Percentiles rank a stretch among this genome's conserved stretches.
Evolutionary conservation across 2,113 vertebrate genomes (phyloP).

Genomic region (Kryptolebias marmoratus): DNA sequence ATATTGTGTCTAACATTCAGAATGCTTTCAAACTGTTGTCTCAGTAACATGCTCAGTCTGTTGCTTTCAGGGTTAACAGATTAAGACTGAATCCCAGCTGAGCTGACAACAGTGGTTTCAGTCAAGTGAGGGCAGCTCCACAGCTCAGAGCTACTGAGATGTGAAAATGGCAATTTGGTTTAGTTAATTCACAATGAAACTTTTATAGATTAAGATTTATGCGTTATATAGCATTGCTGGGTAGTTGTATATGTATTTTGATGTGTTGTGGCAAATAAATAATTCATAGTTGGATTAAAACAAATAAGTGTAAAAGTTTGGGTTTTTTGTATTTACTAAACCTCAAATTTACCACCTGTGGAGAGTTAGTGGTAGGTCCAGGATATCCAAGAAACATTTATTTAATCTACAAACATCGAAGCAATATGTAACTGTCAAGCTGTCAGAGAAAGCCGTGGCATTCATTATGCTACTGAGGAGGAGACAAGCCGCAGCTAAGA

Average conservation of each 20-base stretch:
- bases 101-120: slow-evolving; percentile 16
- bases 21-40: not conserved
- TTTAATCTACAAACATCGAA: not conserved
- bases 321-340: not conserved
- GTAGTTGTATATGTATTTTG: not conserved
- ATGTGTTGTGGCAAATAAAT: not conserved
- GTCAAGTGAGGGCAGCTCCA: slow-evolving; percentile 5
- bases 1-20: not conserved
- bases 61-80: slow-evolving; percentile 5
- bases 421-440: not conserved
- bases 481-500: not conserved
- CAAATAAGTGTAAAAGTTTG: not conserved
- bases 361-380: not conserved
- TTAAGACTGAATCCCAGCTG: slow-evolving; percentile 18
- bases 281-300: not conserved
- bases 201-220: slow-evolving; percentile 1
- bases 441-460: not conserved
- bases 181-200: slow-evolving; percentile 11
- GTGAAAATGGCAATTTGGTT: slow-evolving; percentile 9
- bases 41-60: not conserved
- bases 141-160: slow-evolving; percentile 8
- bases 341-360: not conserved
- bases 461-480: not conserved
- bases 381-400: not conserved
- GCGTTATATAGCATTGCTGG: not conserved